These are phyloP conservation scores for Empis stercorea DNA, from an alignment of 2,888 invertebrate genomes.

Conservation along the genomic window DNA sequence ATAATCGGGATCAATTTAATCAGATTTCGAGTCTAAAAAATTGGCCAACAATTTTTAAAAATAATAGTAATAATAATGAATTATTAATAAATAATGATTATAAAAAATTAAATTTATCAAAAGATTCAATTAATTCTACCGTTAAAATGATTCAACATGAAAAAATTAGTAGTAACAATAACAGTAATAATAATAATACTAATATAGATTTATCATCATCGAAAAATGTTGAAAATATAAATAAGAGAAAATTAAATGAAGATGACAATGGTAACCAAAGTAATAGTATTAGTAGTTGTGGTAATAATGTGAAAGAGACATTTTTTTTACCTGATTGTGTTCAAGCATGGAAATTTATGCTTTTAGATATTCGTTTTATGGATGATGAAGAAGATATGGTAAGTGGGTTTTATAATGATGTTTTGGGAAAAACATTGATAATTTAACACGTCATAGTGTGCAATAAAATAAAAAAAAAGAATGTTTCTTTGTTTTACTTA, in stretches of 20 bases:
- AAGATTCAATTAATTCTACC: neutral
- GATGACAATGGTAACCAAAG: no score
- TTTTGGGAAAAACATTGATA: no score
- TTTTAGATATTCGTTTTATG: conserved; percentile 27
- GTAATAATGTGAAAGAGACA: no score
- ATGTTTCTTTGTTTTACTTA: neutral
- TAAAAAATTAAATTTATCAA: neutral
- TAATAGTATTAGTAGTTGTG: no score
- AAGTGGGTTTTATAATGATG: conserved; percentile 18
- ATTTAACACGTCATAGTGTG: no score
- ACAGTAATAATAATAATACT: neutral
- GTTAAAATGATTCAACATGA: neutral
- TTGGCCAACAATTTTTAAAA: neutral
- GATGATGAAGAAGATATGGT: conserved; percentile 38
- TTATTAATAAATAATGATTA: neutral
- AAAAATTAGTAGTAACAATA: neutral
- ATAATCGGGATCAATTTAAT: conserved; percentile 21
- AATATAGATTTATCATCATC: neutral
- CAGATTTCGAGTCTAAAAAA: neutral
- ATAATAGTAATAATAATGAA: neutral
- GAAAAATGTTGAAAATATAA: no score
- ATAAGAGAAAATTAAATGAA: no score
- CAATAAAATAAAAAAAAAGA: no score
- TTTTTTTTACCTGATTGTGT: conserved; percentile 25
- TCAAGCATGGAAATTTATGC: conserved; percentile 31